Conservation (phyloP, 2,113 vertebrate genomes). For the Vimba vimba region DNA sequence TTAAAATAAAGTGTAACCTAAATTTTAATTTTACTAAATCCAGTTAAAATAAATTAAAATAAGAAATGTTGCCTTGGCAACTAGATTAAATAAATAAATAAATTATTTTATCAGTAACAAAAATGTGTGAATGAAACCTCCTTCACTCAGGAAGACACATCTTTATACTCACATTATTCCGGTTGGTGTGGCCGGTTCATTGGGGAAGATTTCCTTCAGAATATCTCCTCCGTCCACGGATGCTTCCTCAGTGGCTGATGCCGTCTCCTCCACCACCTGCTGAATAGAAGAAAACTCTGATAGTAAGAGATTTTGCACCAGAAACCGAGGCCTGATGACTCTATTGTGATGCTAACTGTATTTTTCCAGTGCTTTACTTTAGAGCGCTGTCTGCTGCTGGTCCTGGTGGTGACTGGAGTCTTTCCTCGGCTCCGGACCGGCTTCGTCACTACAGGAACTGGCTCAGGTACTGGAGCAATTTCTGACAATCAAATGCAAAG, state of each 20-base stretch:
- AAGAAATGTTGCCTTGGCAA: too few relatives aligned
- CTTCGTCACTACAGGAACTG: constrained; percentile 85
- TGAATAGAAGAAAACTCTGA: not conserved
- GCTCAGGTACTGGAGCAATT: constrained; percentile 68
- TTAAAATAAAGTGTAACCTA: too few relatives aligned
- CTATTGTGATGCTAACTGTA: not conserved
- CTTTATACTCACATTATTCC: constrained; percentile 86
- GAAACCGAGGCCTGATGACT: not conserved
- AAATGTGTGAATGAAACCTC: too few relatives aligned
- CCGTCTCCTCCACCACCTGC: constrained; percentile 75
- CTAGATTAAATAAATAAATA: too few relatives aligned
- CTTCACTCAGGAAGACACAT: not conserved
- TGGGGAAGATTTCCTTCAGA: constrained; percentile 93
- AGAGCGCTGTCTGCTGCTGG: constrained; percentile 85
- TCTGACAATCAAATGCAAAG: constrained; percentile 6
- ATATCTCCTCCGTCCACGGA: constrained; percentile 83
- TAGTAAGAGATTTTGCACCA: not conserved
- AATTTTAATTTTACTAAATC: too few relatives aligned
- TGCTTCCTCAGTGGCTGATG: constrained; percentile 65
- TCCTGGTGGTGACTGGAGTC: constrained; percentile 79
- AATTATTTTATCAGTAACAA: too few relatives aligned
- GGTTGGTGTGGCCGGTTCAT: constrained; percentile 89
- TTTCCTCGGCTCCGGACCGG: constrained; percentile 86
- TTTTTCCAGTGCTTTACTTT: constrained; percentile 76
- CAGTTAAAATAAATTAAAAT: too few relatives aligned